phyloP scores from a whole-genome alignment of 1,140 invertebrate species.

The Bombus difficillimus region DNA sequence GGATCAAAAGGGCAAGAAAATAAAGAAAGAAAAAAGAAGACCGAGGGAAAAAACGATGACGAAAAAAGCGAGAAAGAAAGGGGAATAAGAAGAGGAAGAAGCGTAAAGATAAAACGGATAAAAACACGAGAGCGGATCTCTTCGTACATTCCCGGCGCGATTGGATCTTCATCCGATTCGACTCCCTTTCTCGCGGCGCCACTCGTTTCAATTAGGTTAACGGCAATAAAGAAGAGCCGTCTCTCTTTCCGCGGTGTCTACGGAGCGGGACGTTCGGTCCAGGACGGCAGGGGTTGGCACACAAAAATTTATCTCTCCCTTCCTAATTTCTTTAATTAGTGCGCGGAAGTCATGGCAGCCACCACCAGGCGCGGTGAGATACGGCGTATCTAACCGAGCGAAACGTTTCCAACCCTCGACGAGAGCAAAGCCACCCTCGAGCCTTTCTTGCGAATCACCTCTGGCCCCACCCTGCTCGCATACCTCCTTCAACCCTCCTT shows the following conservation, averaged over 20 bases:
- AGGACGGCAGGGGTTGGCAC: background rate
- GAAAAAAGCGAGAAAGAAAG: background rate
- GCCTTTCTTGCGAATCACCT: constrained; percentile 43
- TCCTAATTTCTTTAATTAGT: constrained; percentile 69
- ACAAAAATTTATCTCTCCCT: constrained; percentile 58
- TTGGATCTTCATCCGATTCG: constrained; percentile 45
- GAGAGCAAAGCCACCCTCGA: constrained; percentile 49
- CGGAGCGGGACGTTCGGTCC: background rate
- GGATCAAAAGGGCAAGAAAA: background rate
- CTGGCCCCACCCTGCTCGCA: constrained; percentile 1
- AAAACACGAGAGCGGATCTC: constrained; percentile 31
- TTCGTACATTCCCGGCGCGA: constrained; percentile 33
- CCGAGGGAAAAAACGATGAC: background rate
- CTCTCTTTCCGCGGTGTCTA: constrained; percentile 12
- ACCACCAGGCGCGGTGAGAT: constrained; percentile 45
- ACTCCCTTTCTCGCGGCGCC: constrained; percentile 38
- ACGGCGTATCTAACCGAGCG: constrained; percentile 65
- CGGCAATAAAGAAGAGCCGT: constrained; percentile 50
- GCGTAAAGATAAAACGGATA: constrained; percentile 5
- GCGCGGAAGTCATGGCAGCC: constrained; percentile 59
- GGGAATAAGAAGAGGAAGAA: background rate
- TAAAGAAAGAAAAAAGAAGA: background rate
- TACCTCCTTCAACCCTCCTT: constrained; percentile 11
- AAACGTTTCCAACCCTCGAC: constrained; percentile 65
- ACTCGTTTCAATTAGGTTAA: constrained; percentile 62